Evolutionary conservation across 2,113 vertebrate genomes (phyloP), one percentile per base, ranked within the genome.

Genomic region (Gallinago undulata): DNA sequence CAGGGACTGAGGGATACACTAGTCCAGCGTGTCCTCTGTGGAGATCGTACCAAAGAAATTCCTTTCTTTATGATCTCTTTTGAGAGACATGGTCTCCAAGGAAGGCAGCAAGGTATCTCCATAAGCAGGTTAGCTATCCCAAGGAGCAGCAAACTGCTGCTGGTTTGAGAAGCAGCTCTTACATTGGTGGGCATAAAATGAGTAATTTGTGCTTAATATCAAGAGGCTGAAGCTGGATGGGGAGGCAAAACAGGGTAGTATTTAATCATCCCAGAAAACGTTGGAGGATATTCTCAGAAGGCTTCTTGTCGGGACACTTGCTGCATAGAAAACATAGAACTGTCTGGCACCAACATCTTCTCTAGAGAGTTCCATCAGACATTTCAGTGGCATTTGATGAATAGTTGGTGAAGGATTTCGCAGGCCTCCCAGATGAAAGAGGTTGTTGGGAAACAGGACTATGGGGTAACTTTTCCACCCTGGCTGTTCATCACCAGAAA

Each of bases 271-370:
- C 22, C 70, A 69, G 77, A 86, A 94, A 59, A 59, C 48, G 21
- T 27, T 88, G 62, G 79, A 94, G 57, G 31, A 57, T 95, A 91
- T 79, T 91, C 94, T 95, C 94, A 79, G 62, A 73, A 87, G 91
- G 45, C 73, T 95, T 94, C 76, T 63, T 80, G 75, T 55, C 60
- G 63, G 77, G 37, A 66, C 74, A 59, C 55, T 68, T 82, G 11
- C 35, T 87, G 73, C 62, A 45, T 21, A 66, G 86, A 84, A 96
- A 87, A 96, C 90, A 53, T 37, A 47, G 45, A 94, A 89, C 31
- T 76, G n/a, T 69, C 53, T 96, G 74, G 57, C 86, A 60, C 56
- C 57, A 84, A 56, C 3, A 3, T 60, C 77, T 94, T 73, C 95
- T 94, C 92, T 62, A 47, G 84, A 94, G 94, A 93, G 27, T n/a